Conservation (phyloP, 2,113 vertebrate species). For the Ahaetulla prasina region DNA sequence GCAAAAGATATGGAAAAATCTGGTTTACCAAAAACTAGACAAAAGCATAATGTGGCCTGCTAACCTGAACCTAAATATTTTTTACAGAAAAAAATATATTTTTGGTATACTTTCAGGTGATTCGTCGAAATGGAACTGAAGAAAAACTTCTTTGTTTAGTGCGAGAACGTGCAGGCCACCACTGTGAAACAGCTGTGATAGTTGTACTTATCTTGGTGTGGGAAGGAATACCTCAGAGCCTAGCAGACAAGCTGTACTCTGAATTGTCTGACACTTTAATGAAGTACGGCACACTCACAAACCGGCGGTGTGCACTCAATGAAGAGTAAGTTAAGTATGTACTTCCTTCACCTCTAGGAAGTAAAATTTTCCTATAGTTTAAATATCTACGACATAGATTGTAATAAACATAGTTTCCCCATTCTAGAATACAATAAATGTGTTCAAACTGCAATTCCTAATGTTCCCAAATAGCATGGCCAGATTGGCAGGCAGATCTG, state of each 20-base stretch:
- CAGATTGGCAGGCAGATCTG: not conserved
- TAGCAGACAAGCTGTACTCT: constrained; percentile 84
- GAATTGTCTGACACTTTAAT: constrained; percentile 85
- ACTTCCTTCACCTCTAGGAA: not conserved
- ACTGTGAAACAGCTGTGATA: constrained; percentile 84
- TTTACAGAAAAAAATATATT: constrained; percentile 42
- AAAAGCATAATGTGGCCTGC: accelerated
- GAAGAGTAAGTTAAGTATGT: constrained; percentile 85
- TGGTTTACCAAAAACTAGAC: not conserved
- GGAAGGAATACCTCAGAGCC: constrained; percentile 82
- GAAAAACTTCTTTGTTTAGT: constrained; percentile 94
- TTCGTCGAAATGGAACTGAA: constrained; percentile 81
- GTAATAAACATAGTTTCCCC: not conserved
- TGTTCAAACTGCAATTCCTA: not conserved
- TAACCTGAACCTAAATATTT: not conserved
- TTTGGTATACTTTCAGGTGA: constrained; percentile 74
- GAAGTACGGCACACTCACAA: constrained; percentile 85
- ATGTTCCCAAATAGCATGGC: not conserved
- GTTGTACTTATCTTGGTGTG: constrained; percentile 91
- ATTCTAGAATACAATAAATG: not conserved
- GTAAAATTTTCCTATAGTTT: not conserved
- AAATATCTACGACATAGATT: not conserved
- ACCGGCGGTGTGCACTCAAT: constrained; percentile 89
- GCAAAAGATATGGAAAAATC: not conserved
- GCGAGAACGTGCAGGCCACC: constrained; percentile 85